Base-by-base conservation (phyloP, 1,140 invertebrate species). In the Teleogryllus occipitalis region DNA sequence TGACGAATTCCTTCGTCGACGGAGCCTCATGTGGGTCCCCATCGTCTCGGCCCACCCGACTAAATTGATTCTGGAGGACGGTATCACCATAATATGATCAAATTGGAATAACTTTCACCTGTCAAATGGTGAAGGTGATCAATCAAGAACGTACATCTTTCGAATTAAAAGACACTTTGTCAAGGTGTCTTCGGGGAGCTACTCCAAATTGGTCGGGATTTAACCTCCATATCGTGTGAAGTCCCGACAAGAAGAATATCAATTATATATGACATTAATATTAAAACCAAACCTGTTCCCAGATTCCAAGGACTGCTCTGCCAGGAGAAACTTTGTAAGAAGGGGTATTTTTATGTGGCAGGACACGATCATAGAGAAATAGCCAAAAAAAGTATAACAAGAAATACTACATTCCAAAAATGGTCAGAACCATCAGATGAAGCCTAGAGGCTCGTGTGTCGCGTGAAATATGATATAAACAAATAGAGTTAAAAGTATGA, bases 61-160 rank as follows among this genome's bases (percentile, higher is more conserved):
- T 3, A 65, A 65, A 65, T 65, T 65, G 54, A 65, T 65, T 65
- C 54, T 18, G 54, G 54, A 65, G 54, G 54, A 18, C 18, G 18
- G 18, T 65, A 65, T 65, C 54, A 65, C 54, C 54, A 18, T 65
- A 65, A 65, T 65, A 18, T 65, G 54, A 65, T 65, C 54, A 65
- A 65, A 65, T 65, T 65, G 54, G 54, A 65, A 18, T 65, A 65
- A 65, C 54, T 65, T 65, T 65, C 54, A 65, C 54, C 54, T 65
- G 54, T 65, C 54, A 65, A 65, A 65, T 18, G 10, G 18, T 18
- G 54, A 14, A 14, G 18, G 54, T 65, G 54, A 65, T 65, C 54
- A 65, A 65, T 65, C 54, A 65, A 10, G 54, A 18, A 65, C 10
- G 10, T 10, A 14, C 54, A 18, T 65, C 54, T 65, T 65, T 18